Conservation (phyloP, 2,113 vertebrate genomes). For the Thermophis baileyi region DNA sequence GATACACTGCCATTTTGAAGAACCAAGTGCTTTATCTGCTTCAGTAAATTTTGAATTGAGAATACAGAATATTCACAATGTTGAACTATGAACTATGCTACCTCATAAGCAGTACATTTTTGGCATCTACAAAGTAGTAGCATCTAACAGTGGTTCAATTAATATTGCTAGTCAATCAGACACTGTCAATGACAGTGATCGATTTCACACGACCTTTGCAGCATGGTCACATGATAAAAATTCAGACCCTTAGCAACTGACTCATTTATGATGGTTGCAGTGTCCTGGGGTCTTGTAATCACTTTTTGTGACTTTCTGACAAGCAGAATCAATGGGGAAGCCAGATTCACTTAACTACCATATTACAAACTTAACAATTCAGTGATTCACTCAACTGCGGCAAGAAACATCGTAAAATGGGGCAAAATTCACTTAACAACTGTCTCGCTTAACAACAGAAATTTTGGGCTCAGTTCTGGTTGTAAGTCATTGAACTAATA, state of each 20-base stretch:
- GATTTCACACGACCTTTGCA: background rate
- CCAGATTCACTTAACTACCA: background rate
- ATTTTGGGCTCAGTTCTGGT: background rate
- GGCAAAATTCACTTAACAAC: background rate
- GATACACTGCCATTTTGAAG: constrained; percentile 60
- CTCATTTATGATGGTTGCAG: background rate
- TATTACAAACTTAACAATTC: background rate
- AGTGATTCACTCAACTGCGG: background rate
- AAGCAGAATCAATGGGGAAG: background rate
- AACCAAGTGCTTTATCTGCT: constrained; percentile 71
- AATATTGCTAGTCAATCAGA: constrained; percentile 34
- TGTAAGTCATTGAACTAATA: background rate
- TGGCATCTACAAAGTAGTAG: constrained; percentile 43
- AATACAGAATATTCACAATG: constrained; percentile 55
- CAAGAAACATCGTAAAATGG: background rate
- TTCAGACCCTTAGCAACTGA: background rate
- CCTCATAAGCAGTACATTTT: constrained; percentile 69
- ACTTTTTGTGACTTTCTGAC: background rate
- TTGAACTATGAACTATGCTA: constrained; percentile 37
- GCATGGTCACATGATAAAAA: background rate
- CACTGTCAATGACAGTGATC: background rate
- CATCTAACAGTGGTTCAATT: constrained; percentile 30
- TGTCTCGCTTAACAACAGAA: background rate
- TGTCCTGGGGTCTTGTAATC: background rate
- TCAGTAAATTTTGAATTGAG: constrained; percentile 62